phyloP scores from a whole-genome alignment of 2,797 vertebrate species.

The Rhinichthys osculus region DNA sequence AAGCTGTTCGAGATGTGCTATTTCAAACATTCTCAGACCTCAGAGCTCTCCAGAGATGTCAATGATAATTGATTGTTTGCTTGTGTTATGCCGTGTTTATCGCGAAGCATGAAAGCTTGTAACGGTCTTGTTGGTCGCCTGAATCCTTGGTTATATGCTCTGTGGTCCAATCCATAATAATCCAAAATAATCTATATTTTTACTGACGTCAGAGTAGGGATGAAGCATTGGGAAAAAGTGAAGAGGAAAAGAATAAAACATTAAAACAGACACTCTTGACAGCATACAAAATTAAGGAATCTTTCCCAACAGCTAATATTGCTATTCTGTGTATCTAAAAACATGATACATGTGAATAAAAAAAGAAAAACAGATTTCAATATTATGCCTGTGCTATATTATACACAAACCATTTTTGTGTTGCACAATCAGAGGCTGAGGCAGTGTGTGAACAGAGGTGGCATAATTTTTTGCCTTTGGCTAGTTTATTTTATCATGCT shows the following conservation, averaged over 20 bases:
- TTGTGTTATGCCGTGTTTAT: slow-evolving; percentile 18
- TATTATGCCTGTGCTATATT: neutral
- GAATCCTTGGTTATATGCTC: slow-evolving; percentile 33
- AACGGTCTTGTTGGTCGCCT: slow-evolving; percentile 8
- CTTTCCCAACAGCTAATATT: neutral
- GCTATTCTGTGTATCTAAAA: neutral
- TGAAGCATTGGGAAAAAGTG: neutral
- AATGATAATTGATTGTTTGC: slow-evolving; percentile 66
- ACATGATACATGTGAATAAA: neutral
- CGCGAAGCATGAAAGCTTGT: neutral
- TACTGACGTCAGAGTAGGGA: neutral
- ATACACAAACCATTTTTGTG: neutral
- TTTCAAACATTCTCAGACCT: slow-evolving; percentile 60
- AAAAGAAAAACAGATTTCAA: neutral
- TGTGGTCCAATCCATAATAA: slow-evolving; percentile 43
- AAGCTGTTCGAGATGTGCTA: slow-evolving; percentile 60
- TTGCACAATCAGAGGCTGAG: slow-evolving; percentile 18
- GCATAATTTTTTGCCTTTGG: slow-evolving; percentile 69
- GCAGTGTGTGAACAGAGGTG: slow-evolving; percentile 35
- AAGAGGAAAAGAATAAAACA: neutral
- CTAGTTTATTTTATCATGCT: slow-evolving; percentile 74
- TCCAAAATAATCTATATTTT: slow-evolving; percentile 31
- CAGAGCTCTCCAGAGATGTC: slow-evolving; percentile 68
- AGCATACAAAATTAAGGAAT: neutral
- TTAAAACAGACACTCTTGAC: neutral